Conservation (phyloP, 2,888 invertebrate genomes). For the Lottia scabra region DNA sequence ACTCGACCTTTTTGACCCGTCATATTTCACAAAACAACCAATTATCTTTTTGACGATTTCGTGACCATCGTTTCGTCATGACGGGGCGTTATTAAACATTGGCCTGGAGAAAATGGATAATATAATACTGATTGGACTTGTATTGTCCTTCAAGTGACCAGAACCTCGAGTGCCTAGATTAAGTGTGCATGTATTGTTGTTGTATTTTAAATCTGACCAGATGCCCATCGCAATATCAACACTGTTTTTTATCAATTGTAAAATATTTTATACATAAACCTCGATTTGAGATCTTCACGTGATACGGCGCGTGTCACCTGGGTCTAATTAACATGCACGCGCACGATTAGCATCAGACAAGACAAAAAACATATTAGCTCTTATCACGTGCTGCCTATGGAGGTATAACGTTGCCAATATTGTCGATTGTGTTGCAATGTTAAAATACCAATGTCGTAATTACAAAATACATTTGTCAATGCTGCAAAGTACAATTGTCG, state of each 20-base stretch:
- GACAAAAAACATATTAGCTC: not conserved
- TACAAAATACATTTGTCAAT: too few species aligned
- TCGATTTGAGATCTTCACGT: not conserved
- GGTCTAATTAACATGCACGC: not conserved
- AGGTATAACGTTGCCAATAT: too few species aligned
- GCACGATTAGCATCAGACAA: not conserved
- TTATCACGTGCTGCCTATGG: not conserved
- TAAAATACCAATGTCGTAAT: too few species aligned
- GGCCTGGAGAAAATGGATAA: not conserved
- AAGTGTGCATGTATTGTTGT: not conserved
- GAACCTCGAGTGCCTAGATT: not conserved
- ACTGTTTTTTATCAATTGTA: not conserved
- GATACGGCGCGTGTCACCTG: not conserved
- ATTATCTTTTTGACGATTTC: not conserved
- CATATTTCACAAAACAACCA: slow-evolving; percentile 6
- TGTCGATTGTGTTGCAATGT: too few species aligned
- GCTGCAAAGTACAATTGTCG: too few species aligned
- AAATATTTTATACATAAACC: not conserved
- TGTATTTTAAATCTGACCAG: not conserved
- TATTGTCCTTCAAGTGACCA: not conserved
- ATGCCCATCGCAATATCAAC: not conserved
- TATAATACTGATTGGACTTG: not conserved
- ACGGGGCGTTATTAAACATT: not conserved
- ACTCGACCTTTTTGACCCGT: not conserved
- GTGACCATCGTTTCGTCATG: slow-evolving; percentile 4